Evolutionary conservation across 1,140 invertebrate genomes (phyloP), one percentile per base, ranked within the genome.

Genomic region (Ceratosolen solmsi): DNA sequence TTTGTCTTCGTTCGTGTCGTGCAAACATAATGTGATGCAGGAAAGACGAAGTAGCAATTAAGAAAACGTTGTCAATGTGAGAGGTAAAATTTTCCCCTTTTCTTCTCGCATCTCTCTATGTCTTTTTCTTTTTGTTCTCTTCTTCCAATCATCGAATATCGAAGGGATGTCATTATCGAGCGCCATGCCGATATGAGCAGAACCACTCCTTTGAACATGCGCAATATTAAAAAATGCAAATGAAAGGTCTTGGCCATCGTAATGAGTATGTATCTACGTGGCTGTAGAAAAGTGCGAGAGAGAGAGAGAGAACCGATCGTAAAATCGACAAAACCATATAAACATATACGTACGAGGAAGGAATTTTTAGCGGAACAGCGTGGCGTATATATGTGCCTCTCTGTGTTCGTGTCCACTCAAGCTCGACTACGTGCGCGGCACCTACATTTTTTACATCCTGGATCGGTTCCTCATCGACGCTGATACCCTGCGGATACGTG

Each of bases 391-490:
- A 22, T 30, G 17, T 8, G 60, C 13, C 30, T 65, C 30, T 65
- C 38, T 70, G 68, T 71, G 41, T 49, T 25, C 30, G 58, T 58
- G 82, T 83, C 73, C 71, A 77, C 75, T 78, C 76, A 73, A 82
- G 79, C 83, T 33, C 56, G 81, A 80, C 74, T 63, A 46, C 76
- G 49, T 36, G 79, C 73, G 65, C 82, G 56, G 76, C 54, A 71
- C 49, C 51, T 63, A 33, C 33, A 77, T 78, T 82, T 84, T 82
- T 87, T 80, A 87, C 87, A 89, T 89, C 89, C 89, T 89, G 88
- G 83, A 84, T 87, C 82, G 85, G 84, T 82, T 83, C 79, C 72
- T 84, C 83, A 85, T 86, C 73, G 78, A 79, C 72, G 76, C 71
- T 70, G 77, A 71, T 83, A 77, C 75, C 13, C 72, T 33, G 56